A percentile compares a stretch with the other conserved stretches of the same genome.
Evolutionary conservation across 2,888 invertebrate genomes (phyloP).

Genomic region (Resseliella maxima): DNA sequence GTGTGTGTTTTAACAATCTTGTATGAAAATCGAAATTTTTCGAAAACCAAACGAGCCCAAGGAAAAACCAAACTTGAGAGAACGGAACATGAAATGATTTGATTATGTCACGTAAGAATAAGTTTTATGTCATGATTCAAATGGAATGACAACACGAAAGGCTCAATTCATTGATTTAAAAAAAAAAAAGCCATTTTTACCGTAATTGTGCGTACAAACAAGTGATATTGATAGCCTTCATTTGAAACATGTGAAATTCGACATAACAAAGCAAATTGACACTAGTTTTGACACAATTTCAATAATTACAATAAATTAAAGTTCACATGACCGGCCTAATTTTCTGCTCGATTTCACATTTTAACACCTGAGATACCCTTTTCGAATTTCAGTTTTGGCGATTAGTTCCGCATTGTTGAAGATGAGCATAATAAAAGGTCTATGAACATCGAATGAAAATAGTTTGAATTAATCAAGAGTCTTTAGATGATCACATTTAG

Average conservation of each 20-base stretch:
- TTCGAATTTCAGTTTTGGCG: too few relatives aligned
- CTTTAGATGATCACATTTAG: too few relatives aligned
- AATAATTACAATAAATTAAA: neutral
- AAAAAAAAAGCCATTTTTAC: neutral
- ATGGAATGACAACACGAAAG: neutral
- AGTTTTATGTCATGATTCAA: neutral
- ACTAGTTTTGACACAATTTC: neutral
- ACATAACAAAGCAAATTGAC: neutral
- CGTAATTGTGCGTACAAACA: neutral
- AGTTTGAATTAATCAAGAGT: too few relatives aligned
- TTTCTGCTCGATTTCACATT: too few relatives aligned
- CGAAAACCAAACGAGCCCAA: neutral
- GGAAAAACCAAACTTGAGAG: neutral
- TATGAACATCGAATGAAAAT: too few relatives aligned
- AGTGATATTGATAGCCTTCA: neutral
- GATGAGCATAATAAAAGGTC: too few relatives aligned
- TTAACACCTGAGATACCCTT: too few relatives aligned
- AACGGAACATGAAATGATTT: constrained; percentile 34
- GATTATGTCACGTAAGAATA: constrained; percentile 24
- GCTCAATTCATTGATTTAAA: neutral
- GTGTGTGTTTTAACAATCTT: neutral
- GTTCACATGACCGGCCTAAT: neutral
- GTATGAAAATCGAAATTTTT: constrained; percentile 15
- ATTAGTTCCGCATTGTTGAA: too few relatives aligned
- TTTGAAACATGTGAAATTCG: neutral